Evolutionary conservation across 2,888 invertebrate species (phyloP).

Genomic region (Saturnia pavonia): DNA sequence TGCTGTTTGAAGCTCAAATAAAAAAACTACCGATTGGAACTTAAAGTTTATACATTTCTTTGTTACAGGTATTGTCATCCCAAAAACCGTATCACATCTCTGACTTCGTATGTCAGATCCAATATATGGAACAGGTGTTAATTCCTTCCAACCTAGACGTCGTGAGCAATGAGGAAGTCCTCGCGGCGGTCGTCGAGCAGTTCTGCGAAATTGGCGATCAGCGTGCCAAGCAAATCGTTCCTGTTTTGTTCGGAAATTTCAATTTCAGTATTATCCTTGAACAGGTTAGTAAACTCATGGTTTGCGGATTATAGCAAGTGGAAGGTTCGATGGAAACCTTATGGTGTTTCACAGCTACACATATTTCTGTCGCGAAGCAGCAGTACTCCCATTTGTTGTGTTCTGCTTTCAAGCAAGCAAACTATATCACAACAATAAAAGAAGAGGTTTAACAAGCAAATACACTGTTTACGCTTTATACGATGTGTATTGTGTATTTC

Average conservation of each 20-base stretch:
- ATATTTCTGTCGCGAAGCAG: no score
- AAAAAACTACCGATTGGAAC: no score
- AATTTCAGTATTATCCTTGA: conserved; percentile 62
- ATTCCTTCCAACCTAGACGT: conserved; percentile 47
- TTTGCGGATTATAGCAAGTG: neutral
- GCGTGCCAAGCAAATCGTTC: conserved; percentile 60
- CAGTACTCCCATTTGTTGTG: no score
- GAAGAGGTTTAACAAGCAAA: no score
- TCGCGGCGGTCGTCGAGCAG: conserved; percentile 63
- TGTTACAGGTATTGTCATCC: conserved; percentile 52
- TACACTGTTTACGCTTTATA: no score
- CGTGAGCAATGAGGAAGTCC: conserved; percentile 57
- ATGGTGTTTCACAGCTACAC: no score
- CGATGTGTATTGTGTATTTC: no score
- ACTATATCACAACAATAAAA: no score
- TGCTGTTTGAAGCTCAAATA: no score
- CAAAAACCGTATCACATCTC: conserved; percentile 49
- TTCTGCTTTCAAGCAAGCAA: no score
- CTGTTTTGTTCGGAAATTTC: conserved; percentile 66
- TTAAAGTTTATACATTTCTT: neutral
- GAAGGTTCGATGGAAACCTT: neutral
- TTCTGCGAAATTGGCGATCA: conserved; percentile 71
- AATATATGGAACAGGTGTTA: conserved; percentile 53
- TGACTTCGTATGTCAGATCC: conserved; percentile 57
- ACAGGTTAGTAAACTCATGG: conserved; percentile 42